Evolutionary conservation across 2,113 vertebrate genomes (phyloP).

Genomic region (Donacobius atricapilla): DNA sequence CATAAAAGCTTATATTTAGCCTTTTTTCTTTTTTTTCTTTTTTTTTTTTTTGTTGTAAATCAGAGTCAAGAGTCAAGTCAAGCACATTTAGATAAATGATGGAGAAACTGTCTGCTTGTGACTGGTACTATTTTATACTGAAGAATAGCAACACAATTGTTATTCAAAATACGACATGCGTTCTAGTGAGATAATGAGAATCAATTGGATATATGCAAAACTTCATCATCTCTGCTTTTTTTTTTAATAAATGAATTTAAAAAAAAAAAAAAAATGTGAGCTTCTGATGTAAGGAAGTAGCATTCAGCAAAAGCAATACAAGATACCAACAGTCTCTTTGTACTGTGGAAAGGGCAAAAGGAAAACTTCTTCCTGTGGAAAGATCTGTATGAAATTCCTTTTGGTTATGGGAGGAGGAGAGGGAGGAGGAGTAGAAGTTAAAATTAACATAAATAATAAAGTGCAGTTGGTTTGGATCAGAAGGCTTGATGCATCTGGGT

Average conservation of each 20-base stretch:
- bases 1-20: neutral
- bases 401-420: neutral
- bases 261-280: neutral
- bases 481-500: conserved; percentile 67
- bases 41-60: neutral
- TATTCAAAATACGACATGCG: neutral
- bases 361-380: neutral
- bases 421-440: neutral
- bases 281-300: neutral
- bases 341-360: neutral
- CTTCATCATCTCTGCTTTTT: neutral
- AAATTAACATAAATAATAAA: conserved; percentile 47
- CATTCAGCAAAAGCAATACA: neutral
- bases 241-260: neutral
- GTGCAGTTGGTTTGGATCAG: conserved; percentile 61
- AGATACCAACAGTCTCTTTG: neutral
- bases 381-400: neutral
- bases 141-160: neutral
- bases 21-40: neutral
- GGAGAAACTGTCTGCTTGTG: neutral
- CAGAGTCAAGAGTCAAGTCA: neutral
- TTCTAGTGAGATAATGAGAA: neutral
- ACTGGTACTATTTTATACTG: neutral
- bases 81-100: neutral
- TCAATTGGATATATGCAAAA: neutral